Evolutionary conservation across 2,113 vertebrate species (phyloP).

Genomic region (Sakesphorus luctuosus): DNA sequence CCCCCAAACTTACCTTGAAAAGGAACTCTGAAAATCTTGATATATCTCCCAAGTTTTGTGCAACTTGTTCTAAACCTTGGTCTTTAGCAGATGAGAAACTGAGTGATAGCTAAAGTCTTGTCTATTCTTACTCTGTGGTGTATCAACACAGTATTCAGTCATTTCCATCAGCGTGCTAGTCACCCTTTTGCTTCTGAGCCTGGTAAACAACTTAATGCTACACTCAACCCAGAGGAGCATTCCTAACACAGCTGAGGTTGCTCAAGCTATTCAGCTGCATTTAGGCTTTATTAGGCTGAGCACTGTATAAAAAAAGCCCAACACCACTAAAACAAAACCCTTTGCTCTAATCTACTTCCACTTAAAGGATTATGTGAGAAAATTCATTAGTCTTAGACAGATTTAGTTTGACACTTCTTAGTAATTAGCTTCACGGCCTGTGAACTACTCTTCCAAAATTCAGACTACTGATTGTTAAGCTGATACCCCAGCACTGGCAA

Average conservation of each 20-base stretch:
- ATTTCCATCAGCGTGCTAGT: not conserved
- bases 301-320: not conserved
- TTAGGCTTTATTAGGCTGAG: not conserved
- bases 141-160: not conserved
- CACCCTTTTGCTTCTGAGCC: not conserved
- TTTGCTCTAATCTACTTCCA: not conserved
- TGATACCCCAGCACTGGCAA: not conserved
- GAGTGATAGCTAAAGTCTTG: not conserved
- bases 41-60: not conserved
- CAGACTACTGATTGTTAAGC: not conserved
- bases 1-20: not conserved
- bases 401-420: not conserved
- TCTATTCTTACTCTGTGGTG: fast-evolving
- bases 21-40: not conserved
- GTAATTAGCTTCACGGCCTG: not conserved
- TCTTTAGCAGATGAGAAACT: not conserved
- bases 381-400: not conserved
- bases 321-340: not conserved
- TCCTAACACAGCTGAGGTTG: not conserved
- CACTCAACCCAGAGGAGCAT: not conserved
- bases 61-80: not conserved
- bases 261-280: not conserved
- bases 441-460: not conserved
- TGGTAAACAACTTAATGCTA: not conserved
- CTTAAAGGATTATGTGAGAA: not conserved